Evolutionary conservation across 2,113 vertebrate genomes (phyloP), one percentile per base, ranked within the genome.

Genomic region (Hippocampus barbouri): DNA sequence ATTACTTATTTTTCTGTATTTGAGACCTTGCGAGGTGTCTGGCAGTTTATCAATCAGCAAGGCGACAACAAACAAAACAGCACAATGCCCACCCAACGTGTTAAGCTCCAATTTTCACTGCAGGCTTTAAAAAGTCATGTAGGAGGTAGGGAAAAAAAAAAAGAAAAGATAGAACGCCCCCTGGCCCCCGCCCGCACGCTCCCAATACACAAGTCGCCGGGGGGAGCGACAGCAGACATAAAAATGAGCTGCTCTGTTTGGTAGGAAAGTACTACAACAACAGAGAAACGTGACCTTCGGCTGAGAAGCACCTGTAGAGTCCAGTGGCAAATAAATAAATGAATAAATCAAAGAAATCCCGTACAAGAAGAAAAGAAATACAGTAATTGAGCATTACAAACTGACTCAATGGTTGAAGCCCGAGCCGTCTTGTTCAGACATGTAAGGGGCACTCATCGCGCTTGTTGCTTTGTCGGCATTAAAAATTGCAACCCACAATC

Each of bases 181-280:
- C 4, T 0, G 25, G 23, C 25, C 57, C 57, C 57, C 25, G 6
- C 57, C 23, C 25, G 57, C 57, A 59, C 49, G 49, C 18, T 20
- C 18, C 49, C 18, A 21, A 21, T n/a, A n/a, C 21, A n/a, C 53
- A 54, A 54, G 53, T 54, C 21, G 53, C 53, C 53, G 21, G 53
- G 53, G 49, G 30, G 38, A n/a, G 34, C 61, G 77, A 85, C 85
- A 89, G 88, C 92, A 93, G 92, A 93, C 92, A 93, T 93, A 93
- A 93, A 93, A 93, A 93, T 93, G 92, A 76, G 89, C 93, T 93
- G 91, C 86, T 88, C 90, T 89, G 61, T 89, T 85, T 43, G 60
- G 34, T 86, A 85, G 89, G 90, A 88, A 89, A 92, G 92, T 93
- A 92, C 91, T 41, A 75, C 68, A 54, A 40, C 65, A 80, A 67